Base-by-base conservation (phyloP, 2,888 invertebrate species). In the Unio delphinus region DNA sequence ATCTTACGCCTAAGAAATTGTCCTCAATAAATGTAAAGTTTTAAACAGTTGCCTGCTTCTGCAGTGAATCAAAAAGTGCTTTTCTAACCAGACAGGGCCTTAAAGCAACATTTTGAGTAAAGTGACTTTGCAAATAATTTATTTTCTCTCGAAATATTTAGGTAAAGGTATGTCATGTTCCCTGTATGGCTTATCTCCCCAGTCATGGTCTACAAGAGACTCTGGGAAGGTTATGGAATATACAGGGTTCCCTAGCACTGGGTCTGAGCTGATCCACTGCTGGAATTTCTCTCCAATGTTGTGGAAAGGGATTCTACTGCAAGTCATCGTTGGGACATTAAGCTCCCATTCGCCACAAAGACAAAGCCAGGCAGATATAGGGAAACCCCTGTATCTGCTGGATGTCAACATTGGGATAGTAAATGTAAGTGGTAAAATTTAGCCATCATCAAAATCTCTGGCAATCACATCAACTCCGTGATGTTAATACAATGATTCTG, bases 161-260 rank as follows among this genome's bases (percentile, higher is more conserved):
- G 34, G 34, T 34, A 4, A 34, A 34, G 34, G 7, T n/a, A 34
- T 34, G 34, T 4, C 5, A 34, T 84, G 81, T 85, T 75, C 76
- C 76, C 80, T 81, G 80, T 78, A 86, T 85, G 84, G 86, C 82
- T 80, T 85, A 55, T 79, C 84, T 83, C 81, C 81, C 75, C 79
- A 74, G 77, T 84, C 76, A 78, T 69, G 63, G 84, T 71, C 80
- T 71, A 76, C 72, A 67, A 80, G 76, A 70, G 72, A 74, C 80
- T 75, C 69, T 70, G 67, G 69, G 70, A 70, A 75, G 65, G 34
- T 34, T 7, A 84, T 85, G 84, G 84, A 85, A 83, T 83, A 85
- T 85, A 79, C 82, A 81, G 77, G 77, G 72, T 73, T 11, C 34
- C 34, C 74, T 71, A 67, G 80, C 67, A 70, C 63, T 70, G 34